A percentile compares a stretch with the other conserved stretches of the same genome.
Evolutionary conservation across 2,113 vertebrate genomes (phyloP).

Genomic region (Gadus macrocephalus): DNA sequence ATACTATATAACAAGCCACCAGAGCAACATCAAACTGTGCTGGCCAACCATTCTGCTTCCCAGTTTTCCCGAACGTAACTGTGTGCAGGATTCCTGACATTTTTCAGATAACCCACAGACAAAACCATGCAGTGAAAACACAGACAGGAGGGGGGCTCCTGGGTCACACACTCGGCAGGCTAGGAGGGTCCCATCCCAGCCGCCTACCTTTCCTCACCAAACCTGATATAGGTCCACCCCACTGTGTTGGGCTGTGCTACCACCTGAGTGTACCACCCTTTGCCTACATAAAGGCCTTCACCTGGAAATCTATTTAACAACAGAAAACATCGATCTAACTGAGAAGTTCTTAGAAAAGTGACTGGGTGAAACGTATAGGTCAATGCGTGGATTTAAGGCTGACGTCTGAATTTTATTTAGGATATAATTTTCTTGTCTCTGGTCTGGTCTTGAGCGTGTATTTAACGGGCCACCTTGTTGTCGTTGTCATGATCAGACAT

Average conservation of each 20-base stretch:
- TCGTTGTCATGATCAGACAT: too few species aligned
- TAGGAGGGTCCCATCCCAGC: constrained; percentile 48
- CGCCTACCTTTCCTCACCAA: constrained; percentile 45
- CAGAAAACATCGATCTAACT: too few species aligned
- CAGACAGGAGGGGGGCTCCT: constrained; percentile 63
- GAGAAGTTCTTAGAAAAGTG: too few species aligned
- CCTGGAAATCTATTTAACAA: too few species aligned
- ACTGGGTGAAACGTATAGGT: too few species aligned
- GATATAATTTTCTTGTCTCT: too few species aligned
- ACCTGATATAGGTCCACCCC: constrained; percentile 5
- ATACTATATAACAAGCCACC: neutral
- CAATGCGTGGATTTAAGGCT: too few species aligned
- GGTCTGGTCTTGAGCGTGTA: too few species aligned
- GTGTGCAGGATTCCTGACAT: constrained; percentile 68
- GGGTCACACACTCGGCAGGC: constrained; percentile 54
- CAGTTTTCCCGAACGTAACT: constrained; percentile 36
- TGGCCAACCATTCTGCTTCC: constrained; percentile 19
- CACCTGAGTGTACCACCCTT: constrained; percentile 24
- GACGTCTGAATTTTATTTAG: too few species aligned
- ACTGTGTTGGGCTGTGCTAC: neutral
- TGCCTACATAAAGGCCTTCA: too few species aligned
- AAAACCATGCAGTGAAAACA: constrained; percentile 72
- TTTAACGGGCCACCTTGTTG: too few species aligned
- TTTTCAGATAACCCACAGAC: constrained; percentile 69
- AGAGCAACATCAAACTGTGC: neutral